Evolutionary conservation across 2,888 invertebrate genomes (phyloP), one percentile per base, ranked within the genome.

Genomic region (Trissoscelio sp.): DNA sequence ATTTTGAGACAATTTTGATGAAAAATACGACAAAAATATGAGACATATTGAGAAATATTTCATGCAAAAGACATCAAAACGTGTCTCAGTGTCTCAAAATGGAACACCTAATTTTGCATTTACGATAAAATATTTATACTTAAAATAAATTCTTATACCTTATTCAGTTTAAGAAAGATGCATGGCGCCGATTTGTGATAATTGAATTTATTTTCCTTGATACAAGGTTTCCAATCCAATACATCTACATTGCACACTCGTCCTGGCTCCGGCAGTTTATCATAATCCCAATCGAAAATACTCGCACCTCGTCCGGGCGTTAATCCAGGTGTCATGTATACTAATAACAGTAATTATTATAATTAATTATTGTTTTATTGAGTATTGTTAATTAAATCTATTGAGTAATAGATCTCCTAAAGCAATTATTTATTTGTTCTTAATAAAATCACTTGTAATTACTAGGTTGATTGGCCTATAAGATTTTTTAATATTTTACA

Each of bases 181-280:
- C 99, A 99, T 0, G 99, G 99, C 16, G 96, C 95, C 44, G 97
- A 98, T 89, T 95, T 95, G 90, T 97, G 96, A 92, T 97, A 99
- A 79, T 97, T 98, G 91, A 96, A 99, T 86, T 95, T 93, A 88
- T 97, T 96, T 83, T 96, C 96, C 85, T 95, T 95, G 9, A 95
- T 95, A 91, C 98, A 99, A 0, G 95, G 95, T 0, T 93, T 93
- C 94, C 97, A 96, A 18, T 94, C 93, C 87, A 95, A 94, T 62
- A 97, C 95, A 88, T 98, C 96, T 62, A 98, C 97, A 87, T 95
- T 95, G 88, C 98, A 98, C 20, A 97, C 97, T 91, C 97, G 95
- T 20, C 95, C 95, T 22, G 93, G 93, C 9, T 93, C 94, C 2
- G 95, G 95, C 0, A 94, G 94, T 64, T 94, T 93, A 86, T 95